Evolutionary conservation across 2,113 vertebrate genomes (phyloP), one percentile per base, ranked within the genome.

Genomic region (Mesitornis unicolor): DNA sequence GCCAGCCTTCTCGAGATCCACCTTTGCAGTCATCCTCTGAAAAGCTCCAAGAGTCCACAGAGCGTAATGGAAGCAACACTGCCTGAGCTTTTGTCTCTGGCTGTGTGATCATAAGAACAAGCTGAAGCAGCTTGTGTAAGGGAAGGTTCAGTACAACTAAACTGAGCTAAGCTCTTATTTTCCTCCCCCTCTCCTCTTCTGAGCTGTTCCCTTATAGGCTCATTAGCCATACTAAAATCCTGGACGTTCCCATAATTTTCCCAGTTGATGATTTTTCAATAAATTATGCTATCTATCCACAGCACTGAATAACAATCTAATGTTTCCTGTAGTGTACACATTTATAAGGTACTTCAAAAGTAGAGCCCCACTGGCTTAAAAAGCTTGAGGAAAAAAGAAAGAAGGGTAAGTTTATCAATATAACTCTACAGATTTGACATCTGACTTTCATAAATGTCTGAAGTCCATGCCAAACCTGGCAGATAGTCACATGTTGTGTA

Each of bases 1-100:
- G 36, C 26, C 25, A 57, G 10, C 20, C 18, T 74, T 69, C n/a
- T 69, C 0, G 6, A 60, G 10, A 2, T 40, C 42, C 2, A 1
- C 43, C 29, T 88, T 76, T 54, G 38, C 42, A 68, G 21, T 21
- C 28, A 65, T 11, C 6, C 31, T 68, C 57, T 54, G 25, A 70
- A 48, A 86, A 89, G 29, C 22, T 43, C 13, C 54, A 61, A 8
- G 24, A 56, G 17, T 51, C 16, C 19, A 42, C 40, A 38, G 0
- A 54, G 10, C 9, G 54, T 0, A 0, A 38, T 6, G 14, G 45
- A 76, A 71, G 20, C 10, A 50, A 13, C 3, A 1, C 38, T 53
- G 28, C 17, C 21, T 16, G 24, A 67, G n/a, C 3, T 84, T 77
- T 67, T 65, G 17, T 40, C 86, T 61, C 33, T n/a, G 53, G 13